phyloP scores from a whole-genome alignment of 2,113 vertebrate species.

The Bucco capensis region DNA sequence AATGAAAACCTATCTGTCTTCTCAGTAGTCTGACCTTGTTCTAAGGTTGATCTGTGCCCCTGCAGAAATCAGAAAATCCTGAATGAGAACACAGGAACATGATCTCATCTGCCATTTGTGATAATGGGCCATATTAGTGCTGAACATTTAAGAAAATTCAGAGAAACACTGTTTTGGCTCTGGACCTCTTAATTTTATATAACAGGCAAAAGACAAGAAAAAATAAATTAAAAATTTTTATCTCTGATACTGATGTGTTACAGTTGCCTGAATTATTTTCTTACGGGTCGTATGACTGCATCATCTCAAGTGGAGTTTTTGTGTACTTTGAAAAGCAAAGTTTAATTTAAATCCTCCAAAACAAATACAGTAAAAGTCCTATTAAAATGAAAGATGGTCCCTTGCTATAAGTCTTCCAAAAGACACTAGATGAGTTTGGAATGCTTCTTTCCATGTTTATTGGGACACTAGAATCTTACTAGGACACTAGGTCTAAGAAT shows the following conservation, averaged over 20 bases:
- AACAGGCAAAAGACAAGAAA: neutral
- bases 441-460: neutral
- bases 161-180: neutral
- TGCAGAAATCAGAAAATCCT: neutral
- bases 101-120: neutral
- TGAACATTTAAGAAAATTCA: neutral
- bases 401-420: neutral
- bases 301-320: neutral
- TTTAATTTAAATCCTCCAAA: neutral
- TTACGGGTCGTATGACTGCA: neutral
- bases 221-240: neutral
- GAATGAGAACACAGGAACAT: neutral
- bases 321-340: neutral
- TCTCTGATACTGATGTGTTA: neutral
- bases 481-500: neutral
- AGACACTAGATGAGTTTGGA: neutral
- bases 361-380: neutral
- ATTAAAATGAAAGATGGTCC: neutral
- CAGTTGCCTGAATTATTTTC: neutral
- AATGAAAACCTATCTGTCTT: neutral
- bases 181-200: neutral
- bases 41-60: neutral
- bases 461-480: neutral
- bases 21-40: neutral
- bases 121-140: neutral